phyloP scores from a whole-genome alignment of 2,797 vertebrate genomes.

The Myotis pilosus region DNA sequence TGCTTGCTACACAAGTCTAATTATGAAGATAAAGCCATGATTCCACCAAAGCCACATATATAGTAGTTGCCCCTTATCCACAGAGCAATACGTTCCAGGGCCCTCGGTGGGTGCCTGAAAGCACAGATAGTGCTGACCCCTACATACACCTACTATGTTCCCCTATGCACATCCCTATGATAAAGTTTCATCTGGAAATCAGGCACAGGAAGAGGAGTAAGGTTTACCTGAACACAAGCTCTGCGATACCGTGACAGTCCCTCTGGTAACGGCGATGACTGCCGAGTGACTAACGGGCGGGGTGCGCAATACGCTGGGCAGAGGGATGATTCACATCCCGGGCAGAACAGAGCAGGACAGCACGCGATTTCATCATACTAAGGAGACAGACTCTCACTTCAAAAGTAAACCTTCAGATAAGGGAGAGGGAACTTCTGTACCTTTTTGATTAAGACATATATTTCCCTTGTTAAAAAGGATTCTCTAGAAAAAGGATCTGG shows the following conservation, averaged over 20 bases:
- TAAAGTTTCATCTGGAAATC: not conserved
- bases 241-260: not conserved
- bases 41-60: not conserved
- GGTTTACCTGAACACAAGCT: not conserved
- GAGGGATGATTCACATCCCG: not conserved
- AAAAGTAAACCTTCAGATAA: not conserved
- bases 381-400: not conserved
- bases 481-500: not conserved
- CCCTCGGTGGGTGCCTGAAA: not conserved
- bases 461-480: not conserved
- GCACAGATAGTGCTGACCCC: not conserved
- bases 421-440: too few relatives aligned
- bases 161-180: not conserved
- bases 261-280: not conserved
- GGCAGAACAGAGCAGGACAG: not conserved
- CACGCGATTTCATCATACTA: not conserved
- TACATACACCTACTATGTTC: not conserved
- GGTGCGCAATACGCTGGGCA: not conserved
- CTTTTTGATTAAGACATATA: not conserved
- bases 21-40: not conserved
- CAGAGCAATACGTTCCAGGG: not conserved
- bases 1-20: not conserved
- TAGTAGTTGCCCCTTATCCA: not conserved
- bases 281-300: not conserved
- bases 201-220: not conserved